Evolutionary conservation across 2,888 invertebrate genomes (phyloP).

Genomic region (Phortica okadai): DNA sequence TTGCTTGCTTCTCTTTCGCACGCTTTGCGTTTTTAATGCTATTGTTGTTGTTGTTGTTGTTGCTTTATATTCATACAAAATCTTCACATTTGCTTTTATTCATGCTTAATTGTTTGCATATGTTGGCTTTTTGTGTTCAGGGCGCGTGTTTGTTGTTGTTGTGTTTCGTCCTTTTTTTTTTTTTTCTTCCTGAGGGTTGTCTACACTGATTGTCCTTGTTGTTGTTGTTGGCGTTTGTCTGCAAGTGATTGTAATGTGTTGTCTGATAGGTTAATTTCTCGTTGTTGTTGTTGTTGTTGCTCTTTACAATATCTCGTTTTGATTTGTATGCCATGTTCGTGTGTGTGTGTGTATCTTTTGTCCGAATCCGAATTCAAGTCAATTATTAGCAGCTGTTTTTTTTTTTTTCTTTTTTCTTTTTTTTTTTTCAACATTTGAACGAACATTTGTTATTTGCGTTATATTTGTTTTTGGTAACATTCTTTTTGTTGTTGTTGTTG

Average conservation of each 20-base stretch:
- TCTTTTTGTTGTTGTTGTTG: too few relatives aligned
- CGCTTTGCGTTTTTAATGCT: neutral
- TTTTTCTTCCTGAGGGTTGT: neutral
- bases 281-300: neutral
- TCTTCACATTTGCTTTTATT: constrained; percentile 6
- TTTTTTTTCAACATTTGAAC: too few relatives aligned
- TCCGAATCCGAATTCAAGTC: too few relatives aligned
- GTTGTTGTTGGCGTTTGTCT: neutral
- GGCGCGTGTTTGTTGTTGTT: neutral
- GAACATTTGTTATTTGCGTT: too few relatives aligned
- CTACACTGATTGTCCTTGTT: neutral
- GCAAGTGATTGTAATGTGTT: neutral
- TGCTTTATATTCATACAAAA: neutral
- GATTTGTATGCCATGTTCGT: constrained; percentile 56
- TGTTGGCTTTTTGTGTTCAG: constrained; percentile 9
- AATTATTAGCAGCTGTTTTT: too few relatives aligned
- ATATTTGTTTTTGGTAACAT: too few relatives aligned
- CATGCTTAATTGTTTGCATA: constrained; percentile 29
- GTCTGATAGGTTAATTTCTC: neutral
- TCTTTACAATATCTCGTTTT: neutral
- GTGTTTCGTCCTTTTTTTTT: neutral
- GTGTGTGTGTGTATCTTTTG: constrained; percentile 38
- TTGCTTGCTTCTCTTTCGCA: neutral
- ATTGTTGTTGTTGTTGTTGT: neutral
- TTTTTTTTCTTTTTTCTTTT: too few relatives aligned